phyloP scores from a whole-genome alignment of 2,113 vertebrate genomes.

The Phainopepla nitens region DNA sequence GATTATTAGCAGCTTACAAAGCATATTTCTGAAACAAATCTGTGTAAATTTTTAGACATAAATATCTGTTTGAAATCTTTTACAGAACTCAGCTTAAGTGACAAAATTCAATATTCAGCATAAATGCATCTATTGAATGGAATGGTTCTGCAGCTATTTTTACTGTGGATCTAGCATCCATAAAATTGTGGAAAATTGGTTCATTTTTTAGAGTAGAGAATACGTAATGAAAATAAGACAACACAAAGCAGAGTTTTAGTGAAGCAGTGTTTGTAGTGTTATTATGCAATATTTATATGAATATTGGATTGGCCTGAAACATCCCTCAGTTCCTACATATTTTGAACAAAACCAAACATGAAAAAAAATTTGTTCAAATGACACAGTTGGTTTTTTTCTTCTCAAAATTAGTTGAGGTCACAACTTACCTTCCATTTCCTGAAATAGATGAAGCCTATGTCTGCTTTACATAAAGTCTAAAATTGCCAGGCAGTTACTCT shows the following conservation, averaged over 20 bases:
- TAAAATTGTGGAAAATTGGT: not conserved
- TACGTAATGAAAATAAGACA: not conserved
- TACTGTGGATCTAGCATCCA: not conserved
- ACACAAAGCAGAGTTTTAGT: not conserved
- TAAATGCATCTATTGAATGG: not conserved
- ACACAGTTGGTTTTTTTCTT: not conserved
- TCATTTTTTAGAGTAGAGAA: not conserved
- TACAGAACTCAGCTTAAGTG: not conserved
- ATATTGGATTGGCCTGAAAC: not conserved
- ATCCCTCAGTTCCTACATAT: not conserved
- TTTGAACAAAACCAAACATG: not conserved
- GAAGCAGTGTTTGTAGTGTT: not conserved
- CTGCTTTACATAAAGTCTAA: not conserved
- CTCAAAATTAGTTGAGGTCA: not conserved
- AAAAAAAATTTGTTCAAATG: not conserved
- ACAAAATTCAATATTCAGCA: not conserved
- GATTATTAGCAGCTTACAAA: not conserved
- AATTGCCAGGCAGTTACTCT: not conserved
- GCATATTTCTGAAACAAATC: not conserved
- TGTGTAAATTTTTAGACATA: not conserved
- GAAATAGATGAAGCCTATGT: not conserved
- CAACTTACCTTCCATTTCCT: not conserved
- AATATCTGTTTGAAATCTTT: not conserved
- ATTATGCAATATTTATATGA: not conserved
- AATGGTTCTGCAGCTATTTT: not conserved